These are phyloP conservation scores for Mactra quadrangularis DNA, from an alignment of 1,140 invertebrate genomes.

Conservation along the genomic window DNA sequence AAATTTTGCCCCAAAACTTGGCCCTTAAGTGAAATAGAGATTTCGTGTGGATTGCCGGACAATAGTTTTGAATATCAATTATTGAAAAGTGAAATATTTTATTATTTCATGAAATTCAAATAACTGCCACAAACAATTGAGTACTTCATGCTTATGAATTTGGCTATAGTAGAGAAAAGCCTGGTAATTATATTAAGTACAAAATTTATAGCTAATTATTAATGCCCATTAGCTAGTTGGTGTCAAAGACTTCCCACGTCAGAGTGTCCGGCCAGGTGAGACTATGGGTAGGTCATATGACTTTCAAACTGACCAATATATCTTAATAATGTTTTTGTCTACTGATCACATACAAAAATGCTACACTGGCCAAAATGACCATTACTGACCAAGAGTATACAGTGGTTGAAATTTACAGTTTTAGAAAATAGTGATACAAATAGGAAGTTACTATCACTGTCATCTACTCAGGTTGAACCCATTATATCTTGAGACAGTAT, in stretches of 20 bases:
- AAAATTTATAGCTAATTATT: constrained; percentile 47
- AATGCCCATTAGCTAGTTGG: neutral
- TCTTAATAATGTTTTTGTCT: neutral
- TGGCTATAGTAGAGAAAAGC: neutral
- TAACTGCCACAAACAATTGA: constrained; percentile 30
- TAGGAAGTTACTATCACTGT: no score
- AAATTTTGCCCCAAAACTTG: neutral
- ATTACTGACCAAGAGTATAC: no score
- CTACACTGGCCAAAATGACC: no score
- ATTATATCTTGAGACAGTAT: no score
- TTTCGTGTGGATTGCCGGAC: constrained; percentile 12
- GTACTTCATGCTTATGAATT: constrained; percentile 42
- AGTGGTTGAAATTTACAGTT: no score
- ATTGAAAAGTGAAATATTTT: constrained; percentile 48
- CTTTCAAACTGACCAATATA: constrained; percentile 28
- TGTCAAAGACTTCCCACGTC: constrained; percentile 25
- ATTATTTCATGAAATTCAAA: constrained; percentile 61
- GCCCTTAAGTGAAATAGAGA: neutral
- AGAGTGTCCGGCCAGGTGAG: constrained; percentile 29
- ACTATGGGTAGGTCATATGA: neutral
- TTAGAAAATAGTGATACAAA: no score
- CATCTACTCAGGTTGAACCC: no score
- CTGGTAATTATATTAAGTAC: constrained; percentile 18
- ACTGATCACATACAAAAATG: no score
- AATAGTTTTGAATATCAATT: constrained; percentile 53